These are phyloP conservation scores for Catalaphyllia jardinei DNA, from an alignment of 64 coral and sea anemone genomes.

Conservation along the genomic window DNA sequence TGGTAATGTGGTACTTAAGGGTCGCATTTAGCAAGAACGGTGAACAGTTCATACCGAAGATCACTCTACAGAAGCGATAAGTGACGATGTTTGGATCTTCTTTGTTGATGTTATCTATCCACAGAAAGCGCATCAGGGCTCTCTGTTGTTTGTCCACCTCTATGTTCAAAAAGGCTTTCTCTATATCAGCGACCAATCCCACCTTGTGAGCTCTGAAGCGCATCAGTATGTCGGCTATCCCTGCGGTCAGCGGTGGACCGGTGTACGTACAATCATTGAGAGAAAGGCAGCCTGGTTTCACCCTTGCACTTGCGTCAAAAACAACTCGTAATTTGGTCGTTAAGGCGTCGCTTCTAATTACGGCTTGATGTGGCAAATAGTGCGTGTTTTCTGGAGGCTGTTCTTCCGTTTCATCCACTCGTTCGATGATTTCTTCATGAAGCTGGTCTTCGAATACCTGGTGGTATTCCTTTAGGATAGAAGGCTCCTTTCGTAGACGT, in stretches of 20 bases:
- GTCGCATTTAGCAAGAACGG: no score
- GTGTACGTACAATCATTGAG: slow-evolving; percentile 62
- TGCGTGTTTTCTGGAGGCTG: slow-evolving; percentile 29
- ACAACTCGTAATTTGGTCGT: slow-evolving; percentile 68
- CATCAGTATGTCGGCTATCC: slow-evolving; percentile 56
- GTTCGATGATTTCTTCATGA: slow-evolving; percentile 40
- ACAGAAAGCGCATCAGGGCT: no score
- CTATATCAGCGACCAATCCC: slow-evolving; percentile 36
- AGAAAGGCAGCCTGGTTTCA: slow-evolving; percentile 38
- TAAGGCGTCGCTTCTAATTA: slow-evolving; percentile 46
- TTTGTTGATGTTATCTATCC: no score
- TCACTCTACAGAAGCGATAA: no score
- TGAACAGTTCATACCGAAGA: no score
- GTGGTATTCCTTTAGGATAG: slow-evolving; percentile 47
- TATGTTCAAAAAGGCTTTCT: no score
- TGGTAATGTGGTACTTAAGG: no score
- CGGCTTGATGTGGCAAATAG: slow-evolving; percentile 59
- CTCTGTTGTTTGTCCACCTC: no score
- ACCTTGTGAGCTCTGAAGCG: slow-evolving; percentile 68
- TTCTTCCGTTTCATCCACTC: slow-evolving; percentile 51
- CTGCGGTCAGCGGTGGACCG: slow-evolving; percentile 35
- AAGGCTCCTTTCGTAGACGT: slow-evolving; percentile 35
- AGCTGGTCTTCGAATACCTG: slow-evolving; percentile 45
- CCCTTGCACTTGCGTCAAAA: slow-evolving; percentile 39
- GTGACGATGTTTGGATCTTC: no score